Evolutionary conservation across 2,797 vertebrate species (phyloP).

Genomic region (Diplodus sargus): DNA sequence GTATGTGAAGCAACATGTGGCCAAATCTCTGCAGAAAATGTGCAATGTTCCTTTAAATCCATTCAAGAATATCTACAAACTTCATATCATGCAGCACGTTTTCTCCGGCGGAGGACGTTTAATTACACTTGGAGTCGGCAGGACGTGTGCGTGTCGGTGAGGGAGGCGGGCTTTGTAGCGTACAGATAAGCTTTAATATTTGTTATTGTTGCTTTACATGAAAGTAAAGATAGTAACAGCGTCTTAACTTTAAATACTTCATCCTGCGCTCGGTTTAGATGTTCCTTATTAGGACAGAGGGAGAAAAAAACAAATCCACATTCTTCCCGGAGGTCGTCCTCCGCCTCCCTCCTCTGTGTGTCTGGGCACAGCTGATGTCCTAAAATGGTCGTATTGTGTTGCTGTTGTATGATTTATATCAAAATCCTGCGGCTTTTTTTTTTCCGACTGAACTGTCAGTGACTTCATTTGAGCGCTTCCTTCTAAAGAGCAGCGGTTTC

Average conservation of each 20-base stretch:
- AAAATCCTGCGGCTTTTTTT: conserved; percentile 68
- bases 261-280: conserved; percentile 44
- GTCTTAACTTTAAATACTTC: conserved; percentile 40
- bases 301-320: conserved; percentile 19
- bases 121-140: conserved; percentile 36
- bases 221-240: conserved; percentile 51
- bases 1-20: neutral
- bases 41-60: conserved; percentile 50
- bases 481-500: conserved; percentile 67
- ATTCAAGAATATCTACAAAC: conserved; percentile 65
- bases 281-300: conserved; percentile 53
- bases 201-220: conserved; percentile 39
- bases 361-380: conserved; percentile 59
- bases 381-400: conserved; percentile 70
- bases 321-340: conserved; percentile 16
- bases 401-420: conserved; percentile 57
- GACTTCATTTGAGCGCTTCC: conserved; percentile 72
- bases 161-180: conserved; percentile 29
- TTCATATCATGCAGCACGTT: conserved; percentile 18
- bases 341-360: conserved; percentile 25
- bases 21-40: conserved; percentile 33
- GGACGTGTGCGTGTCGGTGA: conserved; percentile 22
- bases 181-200: conserved; percentile 32
- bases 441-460: conserved; percentile 46
- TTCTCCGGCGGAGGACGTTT: conserved; percentile 13